Evolutionary conservation across 2,113 vertebrate genomes (phyloP), one percentile per base, ranked within the genome.

Genomic region (Limanda limanda): DNA sequence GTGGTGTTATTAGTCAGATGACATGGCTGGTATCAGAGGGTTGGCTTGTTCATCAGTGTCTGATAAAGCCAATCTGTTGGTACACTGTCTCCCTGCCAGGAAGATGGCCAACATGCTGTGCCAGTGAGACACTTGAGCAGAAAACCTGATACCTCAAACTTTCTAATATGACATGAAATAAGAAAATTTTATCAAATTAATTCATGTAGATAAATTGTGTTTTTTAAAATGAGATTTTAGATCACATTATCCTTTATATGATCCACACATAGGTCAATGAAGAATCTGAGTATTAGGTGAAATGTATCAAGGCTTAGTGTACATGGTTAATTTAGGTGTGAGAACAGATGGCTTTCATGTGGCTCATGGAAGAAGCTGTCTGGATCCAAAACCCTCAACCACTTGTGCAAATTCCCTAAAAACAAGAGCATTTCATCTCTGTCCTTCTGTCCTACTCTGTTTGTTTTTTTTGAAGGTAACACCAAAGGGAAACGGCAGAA

Each of bases 401-500:
- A 54, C 20, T 20, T 54, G 2, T n/a, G 51, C 51, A 54, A n/a
- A 52, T 52, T n/a, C 8, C 51, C 51, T 52, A 52, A 54, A 77
- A 83, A 71, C 40, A 23, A 52, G 17, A 35, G 64, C 31, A 66
- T 67, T 62, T 65, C 35, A 51, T 72, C 58, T 52, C 58, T 0
- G 5, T 45, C 60, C 17, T 63, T 71, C 8, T 54, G 5, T 68
- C 8, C 7, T 37, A 11, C 1, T 24, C 20, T 45, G n/a, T 51
- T 56, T 31, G 61, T 10, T 60, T 10, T 60, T 54, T 58, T 59
- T 17, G 13, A 87, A 99, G 98, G 95, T 81, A 94, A 95, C 35
- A 86, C 95, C 87, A 92, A 94, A 90, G 96, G 95, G 24, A 96
- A 95, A 83, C 95, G 96, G 13, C 95, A 97, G 76, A 96, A 96